These are phyloP conservation scores for Tympanoctomys barrerae DNA, from an alignment of 2,797 vertebrate species.

Conservation along the genomic window DNA sequence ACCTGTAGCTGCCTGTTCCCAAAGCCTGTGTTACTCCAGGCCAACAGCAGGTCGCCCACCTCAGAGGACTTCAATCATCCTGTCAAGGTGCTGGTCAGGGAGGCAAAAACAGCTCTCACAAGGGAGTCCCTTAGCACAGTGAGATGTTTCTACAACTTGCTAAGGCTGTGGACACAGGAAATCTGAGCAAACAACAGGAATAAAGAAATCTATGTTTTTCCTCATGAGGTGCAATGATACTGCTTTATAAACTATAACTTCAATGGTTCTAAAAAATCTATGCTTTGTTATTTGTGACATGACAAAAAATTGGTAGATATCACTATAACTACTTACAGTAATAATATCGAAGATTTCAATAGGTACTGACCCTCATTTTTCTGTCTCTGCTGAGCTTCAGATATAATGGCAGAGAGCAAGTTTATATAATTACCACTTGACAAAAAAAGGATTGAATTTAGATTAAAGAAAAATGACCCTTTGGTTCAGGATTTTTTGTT, in stretches of 20 bases:
- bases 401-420: neutral
- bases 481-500: neutral
- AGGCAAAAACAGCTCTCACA: neutral
- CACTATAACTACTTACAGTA: neutral
- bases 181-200: conserved; percentile 4
- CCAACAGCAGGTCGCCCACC: neutral
- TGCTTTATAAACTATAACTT: conserved; percentile 4
- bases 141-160: neutral
- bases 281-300: neutral
- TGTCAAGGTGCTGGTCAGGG: neutral
- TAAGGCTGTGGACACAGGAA: conserved; percentile 21
- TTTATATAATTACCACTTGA: conserved; percentile 15
- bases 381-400: conserved; percentile 23
- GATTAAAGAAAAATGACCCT: neutral
- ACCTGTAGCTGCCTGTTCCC: neutral
- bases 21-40: neutral
- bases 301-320: neutral
- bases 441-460: neutral
- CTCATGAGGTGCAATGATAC: neutral
- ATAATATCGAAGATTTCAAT: neutral
- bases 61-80: neutral
- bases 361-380: neutral
- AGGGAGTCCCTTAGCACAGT: neutral
- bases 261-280: neutral
- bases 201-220: neutral